phyloP scores from a whole-genome alignment of 2,888 invertebrate species.

The Mythimna lalbum region DNA sequence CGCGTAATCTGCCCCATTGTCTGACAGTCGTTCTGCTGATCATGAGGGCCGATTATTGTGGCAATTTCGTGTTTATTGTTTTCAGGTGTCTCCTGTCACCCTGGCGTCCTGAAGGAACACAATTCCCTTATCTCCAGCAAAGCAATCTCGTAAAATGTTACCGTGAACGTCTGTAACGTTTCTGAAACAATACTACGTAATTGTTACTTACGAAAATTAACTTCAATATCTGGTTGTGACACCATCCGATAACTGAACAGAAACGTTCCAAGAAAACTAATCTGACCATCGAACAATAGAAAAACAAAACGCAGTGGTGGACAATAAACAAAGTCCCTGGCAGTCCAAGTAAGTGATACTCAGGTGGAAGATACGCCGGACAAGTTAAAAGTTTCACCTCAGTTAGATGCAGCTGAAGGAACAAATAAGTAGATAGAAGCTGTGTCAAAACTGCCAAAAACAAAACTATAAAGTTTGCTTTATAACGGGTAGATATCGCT shows the following conservation, averaged over 20 bases:
- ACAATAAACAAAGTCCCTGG: constrained; percentile 79
- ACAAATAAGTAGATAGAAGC: constrained; percentile 90
- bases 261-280: constrained; percentile 46
- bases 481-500: constrained; percentile 87
- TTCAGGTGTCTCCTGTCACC: constrained; percentile 85
- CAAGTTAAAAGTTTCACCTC: constrained; percentile 88
- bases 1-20: constrained; percentile 89
- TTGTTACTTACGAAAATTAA: constrained; percentile 60
- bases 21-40: constrained; percentile 85
- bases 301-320: constrained; percentile 61
- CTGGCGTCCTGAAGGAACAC: constrained; percentile 76
- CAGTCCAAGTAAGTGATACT: constrained; percentile 81
- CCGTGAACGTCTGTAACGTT: constrained; percentile 55
- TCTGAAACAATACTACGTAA: constrained; percentile 54
- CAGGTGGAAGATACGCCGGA: constrained; percentile 82
- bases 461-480: constrained; percentile 91
- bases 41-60: constrained; percentile 89
- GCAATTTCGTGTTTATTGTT: constrained; percentile 89
- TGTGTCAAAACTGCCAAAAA: constrained; percentile 91
- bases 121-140: constrained; percentile 77
- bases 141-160: constrained; percentile 77
- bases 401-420: constrained; percentile 86
- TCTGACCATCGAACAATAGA: constrained; percentile 70
- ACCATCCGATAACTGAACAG: constrained; percentile 53
- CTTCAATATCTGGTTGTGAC: constrained; percentile 48